Evolutionary conservation across 2,113 vertebrate genomes (phyloP), one percentile per base, ranked within the genome.

Genomic region (Thymallus thymallus): DNA sequence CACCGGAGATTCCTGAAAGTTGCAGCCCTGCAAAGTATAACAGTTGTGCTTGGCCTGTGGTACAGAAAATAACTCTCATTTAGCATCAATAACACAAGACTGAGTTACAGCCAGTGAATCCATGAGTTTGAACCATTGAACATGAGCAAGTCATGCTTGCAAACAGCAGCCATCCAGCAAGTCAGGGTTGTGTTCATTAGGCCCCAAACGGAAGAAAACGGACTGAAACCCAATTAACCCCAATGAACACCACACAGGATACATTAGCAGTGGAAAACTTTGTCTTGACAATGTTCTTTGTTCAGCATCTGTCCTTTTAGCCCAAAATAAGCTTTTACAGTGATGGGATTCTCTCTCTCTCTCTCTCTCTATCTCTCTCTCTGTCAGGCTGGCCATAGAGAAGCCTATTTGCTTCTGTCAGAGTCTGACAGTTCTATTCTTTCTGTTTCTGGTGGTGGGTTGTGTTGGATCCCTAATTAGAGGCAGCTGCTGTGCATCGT

Each of bases 61-160:
- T 41, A 20, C 66, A 64, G n/a, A 23, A 62, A 62, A 24, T 12
- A 61, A 7, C 35, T 62, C 24, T 67, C 24, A 58, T 58, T 41
- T 22, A 32, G 32, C 12, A 68, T 69, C 56, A 23, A 12, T 56
- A 51, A 29, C 66, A 73, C 65, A 69, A 69, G 22, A 73, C 60
- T 58, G 30, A 55, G 14, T 23, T 10, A 12, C 2, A 69, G 32
- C 58, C 14, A 7, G 24, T 35, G 12, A 14, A 46, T 76, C 41
- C 46, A 61, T 61, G 60, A 55, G 13, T 35, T 45, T 5, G 24
- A 23, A 23, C 45, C 56, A 46, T 4, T 76, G 55, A 69, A 30
- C 45, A 58, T 45, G 14, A 76, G 23, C 58, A 69, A 45, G 56
- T 70, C 69, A 58, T 29, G 18, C 24, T 30, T 56, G 35, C 32